A percentile compares a stretch with the other conserved stretches of the same genome.
Conservation (phyloP, 2,113 vertebrate genomes). For the Emydura subglobosa region DNA sequence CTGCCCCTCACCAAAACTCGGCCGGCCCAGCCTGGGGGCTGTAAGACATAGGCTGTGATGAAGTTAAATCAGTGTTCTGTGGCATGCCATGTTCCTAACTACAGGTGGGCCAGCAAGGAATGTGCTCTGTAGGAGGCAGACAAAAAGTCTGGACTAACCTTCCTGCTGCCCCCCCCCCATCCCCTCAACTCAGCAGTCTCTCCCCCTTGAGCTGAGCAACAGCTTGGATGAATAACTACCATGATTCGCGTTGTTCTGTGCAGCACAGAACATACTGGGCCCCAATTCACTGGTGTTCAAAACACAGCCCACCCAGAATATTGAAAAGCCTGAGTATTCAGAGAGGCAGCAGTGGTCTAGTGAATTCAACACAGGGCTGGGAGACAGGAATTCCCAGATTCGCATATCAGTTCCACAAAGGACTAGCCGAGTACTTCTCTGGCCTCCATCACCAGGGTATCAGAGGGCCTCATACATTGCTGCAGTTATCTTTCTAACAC, state of each 20-base stretch:
- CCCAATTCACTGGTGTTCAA: slow-evolving; percentile 49
- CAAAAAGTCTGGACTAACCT: no score
- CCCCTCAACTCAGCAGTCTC: not conserved
- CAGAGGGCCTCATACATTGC: not conserved
- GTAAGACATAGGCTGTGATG: not conserved
- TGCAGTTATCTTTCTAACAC: not conserved
- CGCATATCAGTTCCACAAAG: not conserved
- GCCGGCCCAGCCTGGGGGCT: not conserved
- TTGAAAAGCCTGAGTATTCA: not conserved
- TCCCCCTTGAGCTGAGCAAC: slow-evolving; percentile 30
- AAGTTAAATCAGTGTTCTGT: not conserved
- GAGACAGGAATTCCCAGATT: not conserved
- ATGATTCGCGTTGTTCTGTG: slow-evolving; percentile 26
- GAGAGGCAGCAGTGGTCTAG: slow-evolving; percentile 3
- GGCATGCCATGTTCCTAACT: not conserved
- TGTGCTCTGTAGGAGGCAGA: not conserved
- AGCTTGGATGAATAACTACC: slow-evolving; percentile 43
- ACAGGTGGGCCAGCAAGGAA: not conserved
- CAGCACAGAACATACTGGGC: not conserved
- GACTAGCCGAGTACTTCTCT: not conserved
- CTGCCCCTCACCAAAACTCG: not conserved
- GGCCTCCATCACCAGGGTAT: not conserved
- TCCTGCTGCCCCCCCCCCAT: not conserved
- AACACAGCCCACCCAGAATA: slow-evolving; percentile 10
- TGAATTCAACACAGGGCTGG: not conserved